Percentiles rank a stretch among this genome's conserved stretches.
Evolutionary conservation across 2,797 vertebrate species (phyloP).

Genomic region (Propithecus perrieri): DNA sequence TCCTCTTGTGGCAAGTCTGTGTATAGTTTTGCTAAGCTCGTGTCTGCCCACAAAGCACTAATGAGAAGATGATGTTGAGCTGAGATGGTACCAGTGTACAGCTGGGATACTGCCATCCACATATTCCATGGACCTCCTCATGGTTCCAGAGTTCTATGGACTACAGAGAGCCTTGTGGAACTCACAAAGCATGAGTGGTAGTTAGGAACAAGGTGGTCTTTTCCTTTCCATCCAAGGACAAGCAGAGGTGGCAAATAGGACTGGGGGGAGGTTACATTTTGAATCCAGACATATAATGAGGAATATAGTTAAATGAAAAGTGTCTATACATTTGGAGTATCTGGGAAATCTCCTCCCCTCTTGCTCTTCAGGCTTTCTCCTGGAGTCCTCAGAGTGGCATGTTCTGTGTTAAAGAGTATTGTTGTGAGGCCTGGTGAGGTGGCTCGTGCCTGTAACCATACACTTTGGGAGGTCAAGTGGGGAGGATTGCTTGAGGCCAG

Average conservation of each 20-base stretch:
- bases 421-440: not conserved
- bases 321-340: not conserved
- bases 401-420: not conserved
- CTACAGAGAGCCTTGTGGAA: not conserved
- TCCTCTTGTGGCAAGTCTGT: not conserved
- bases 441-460: not conserved
- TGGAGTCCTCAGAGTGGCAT: not conserved
- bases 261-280: not conserved
- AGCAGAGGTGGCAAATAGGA: not conserved
- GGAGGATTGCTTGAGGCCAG: not conserved
- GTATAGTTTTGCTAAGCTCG: not conserved
- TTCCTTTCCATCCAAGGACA: not conserved
- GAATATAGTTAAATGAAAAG: not conserved
- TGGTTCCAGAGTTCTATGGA: not conserved
- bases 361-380: not conserved
- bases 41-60: not conserved
- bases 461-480: not conserved
- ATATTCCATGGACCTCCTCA: accelerated
- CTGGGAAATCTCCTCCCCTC: not conserved
- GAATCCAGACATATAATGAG: not conserved
- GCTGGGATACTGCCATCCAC: not conserved
- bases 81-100: no score
- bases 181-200: not conserved
- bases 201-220: not conserved
- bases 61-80: not conserved